Percentiles rank a stretch among this genome's conserved stretches.
phyloP scores from a whole-genome alignment of 1,140 invertebrate species.

The Conopomorpha cramerella region DNA sequence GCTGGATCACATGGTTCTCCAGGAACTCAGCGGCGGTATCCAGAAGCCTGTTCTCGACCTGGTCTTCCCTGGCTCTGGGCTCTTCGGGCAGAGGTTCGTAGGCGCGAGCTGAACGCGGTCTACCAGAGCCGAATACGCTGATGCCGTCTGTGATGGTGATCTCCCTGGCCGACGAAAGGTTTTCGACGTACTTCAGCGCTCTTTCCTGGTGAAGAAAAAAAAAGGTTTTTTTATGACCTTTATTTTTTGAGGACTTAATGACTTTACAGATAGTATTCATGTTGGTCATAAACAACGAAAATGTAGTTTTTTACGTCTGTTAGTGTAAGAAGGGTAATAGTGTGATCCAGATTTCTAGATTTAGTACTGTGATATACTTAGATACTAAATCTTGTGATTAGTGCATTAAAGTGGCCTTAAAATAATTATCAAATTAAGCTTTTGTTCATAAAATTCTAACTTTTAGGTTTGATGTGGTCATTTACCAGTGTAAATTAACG shows the following conservation, averaged over 20 bases:
- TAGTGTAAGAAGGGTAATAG: not conserved
- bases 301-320: too few relatives aligned
- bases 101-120: slow-evolving; percentile 50
- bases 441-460: too few relatives aligned
- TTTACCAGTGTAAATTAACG: too few relatives aligned
- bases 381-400: too few relatives aligned
- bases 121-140: slow-evolving; percentile 69
- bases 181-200: slow-evolving; percentile 70
- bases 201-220: slow-evolving; percentile 63
- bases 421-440: too few relatives aligned
- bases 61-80: slow-evolving; percentile 70
- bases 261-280: too few relatives aligned
- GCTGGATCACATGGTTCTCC: slow-evolving; percentile 76
- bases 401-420: too few relatives aligned
- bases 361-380: not conserved
- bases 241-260: not conserved
- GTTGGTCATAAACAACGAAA: too few relatives aligned
- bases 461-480: too few relatives aligned
- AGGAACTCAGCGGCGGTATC: slow-evolving; percentile 77
- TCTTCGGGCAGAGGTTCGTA: slow-evolving; percentile 67
- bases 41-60: slow-evolving; percentile 72
- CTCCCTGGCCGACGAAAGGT: slow-evolving; percentile 46
- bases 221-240: not conserved
- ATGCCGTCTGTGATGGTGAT: slow-evolving; percentile 72
- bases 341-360: slow-evolving; percentile 9